Evolutionary conservation across 2,113 vertebrate genomes (phyloP).

Genomic region (Callospermophilus lateralis): DNA sequence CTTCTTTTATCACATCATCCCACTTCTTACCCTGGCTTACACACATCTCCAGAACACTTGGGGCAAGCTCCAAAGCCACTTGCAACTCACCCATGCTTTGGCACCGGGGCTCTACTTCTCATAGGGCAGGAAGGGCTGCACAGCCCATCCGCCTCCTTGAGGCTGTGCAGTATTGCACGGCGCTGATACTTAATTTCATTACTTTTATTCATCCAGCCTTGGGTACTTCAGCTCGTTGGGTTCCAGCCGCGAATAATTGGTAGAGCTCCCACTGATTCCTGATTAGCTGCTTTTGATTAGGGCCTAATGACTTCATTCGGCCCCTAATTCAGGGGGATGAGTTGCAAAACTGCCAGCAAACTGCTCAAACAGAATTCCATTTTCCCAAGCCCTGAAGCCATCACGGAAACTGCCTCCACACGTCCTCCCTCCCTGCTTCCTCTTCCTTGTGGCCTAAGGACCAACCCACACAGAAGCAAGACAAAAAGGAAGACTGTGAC

Average conservation of each 20-base stretch:
- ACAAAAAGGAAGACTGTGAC: not conserved
- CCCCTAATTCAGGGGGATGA: constrained; percentile 83
- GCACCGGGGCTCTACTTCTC: not conserved
- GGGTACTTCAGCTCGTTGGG: constrained; percentile 54
- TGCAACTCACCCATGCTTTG: not conserved
- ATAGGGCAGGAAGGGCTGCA: not conserved
- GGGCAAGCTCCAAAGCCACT: not conserved
- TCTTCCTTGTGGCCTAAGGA: not conserved
- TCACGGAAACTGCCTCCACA: constrained; percentile 42
- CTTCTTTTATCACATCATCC: not conserved
- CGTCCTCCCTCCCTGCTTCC: not conserved
- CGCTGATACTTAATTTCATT: constrained; percentile 74
- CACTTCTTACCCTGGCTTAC: not conserved
- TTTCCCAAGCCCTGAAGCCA: constrained; percentile 79
- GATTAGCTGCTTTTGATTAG: constrained; percentile 90
- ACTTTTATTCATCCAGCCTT: constrained; percentile 66
- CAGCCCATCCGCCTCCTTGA: not conserved
- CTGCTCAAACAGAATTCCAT: constrained; percentile 78
- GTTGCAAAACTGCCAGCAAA: constrained; percentile 77
- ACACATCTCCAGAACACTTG: not conserved
- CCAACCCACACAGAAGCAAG: not conserved
- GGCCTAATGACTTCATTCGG: constrained; percentile 86
- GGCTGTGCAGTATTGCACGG: not conserved
- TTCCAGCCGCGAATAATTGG: constrained; percentile 84
- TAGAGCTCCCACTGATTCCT: constrained; percentile 87